A percentile compares a stretch with the other conserved stretches of the same genome.
phyloP scores from a whole-genome alignment of 2,797 vertebrate genomes.

The Manis pentadactyla region DNA sequence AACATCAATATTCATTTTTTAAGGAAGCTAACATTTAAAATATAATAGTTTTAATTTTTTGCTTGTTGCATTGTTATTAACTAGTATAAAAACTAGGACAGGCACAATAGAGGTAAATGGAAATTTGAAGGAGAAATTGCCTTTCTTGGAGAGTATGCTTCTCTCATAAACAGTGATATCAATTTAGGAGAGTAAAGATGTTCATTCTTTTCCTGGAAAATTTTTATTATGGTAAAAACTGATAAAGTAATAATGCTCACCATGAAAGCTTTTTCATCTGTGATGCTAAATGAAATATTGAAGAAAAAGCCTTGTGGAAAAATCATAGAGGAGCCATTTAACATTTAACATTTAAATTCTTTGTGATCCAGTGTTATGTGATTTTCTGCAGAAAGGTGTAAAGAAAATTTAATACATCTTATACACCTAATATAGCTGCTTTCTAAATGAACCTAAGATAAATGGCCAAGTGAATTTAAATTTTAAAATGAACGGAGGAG shows the following conservation, averaged over 20 bases:
- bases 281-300: not conserved
- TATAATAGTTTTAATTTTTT: not conserved
- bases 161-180: not conserved
- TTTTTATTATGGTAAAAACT: conserved; percentile 49
- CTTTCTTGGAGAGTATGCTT: not conserved
- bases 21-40: not conserved
- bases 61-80: not conserved
- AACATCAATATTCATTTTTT: not conserved
- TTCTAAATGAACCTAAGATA: not conserved
- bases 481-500: not conserved
- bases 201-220: conserved; percentile 28
- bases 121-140: not conserved
- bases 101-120: not conserved
- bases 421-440: not conserved
- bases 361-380: conserved; percentile 1
- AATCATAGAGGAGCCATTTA: conserved; percentile 25
- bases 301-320: not conserved
- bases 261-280: not conserved
- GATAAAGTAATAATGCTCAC: conserved; percentile 18
- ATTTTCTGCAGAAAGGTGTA: conserved; percentile 27
- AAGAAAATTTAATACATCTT: not conserved
- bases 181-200: not conserved
- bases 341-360: conserved; percentile 43
- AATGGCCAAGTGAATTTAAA: not conserved
- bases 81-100: not conserved